phyloP scores from a whole-genome alignment of 2,888 invertebrate genomes.

The Caenorhabditis angaria region DNA sequence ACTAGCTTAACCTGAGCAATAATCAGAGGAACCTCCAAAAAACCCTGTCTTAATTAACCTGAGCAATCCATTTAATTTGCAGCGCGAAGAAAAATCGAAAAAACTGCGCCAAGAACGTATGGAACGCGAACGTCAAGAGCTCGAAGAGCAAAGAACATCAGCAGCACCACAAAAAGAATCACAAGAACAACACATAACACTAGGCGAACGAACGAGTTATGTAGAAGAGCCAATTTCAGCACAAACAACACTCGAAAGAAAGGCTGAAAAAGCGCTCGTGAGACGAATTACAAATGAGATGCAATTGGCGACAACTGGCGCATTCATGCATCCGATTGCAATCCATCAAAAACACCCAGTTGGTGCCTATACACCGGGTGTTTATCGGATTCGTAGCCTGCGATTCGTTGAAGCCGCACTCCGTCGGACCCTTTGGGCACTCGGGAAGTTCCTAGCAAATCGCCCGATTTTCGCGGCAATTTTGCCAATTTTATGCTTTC shows the following conservation, averaged over 20 bases:
- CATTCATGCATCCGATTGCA: slow-evolving; percentile 55
- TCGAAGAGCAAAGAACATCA: slow-evolving; percentile 24
- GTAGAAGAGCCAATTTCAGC: slow-evolving; percentile 55
- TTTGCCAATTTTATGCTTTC: slow-evolving; percentile 21
- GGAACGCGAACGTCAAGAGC: slow-evolving; percentile 35
- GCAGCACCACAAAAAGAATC: neutral
- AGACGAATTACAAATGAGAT: slow-evolving; percentile 51
- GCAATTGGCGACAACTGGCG: slow-evolving; percentile 59
- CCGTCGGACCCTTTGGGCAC: slow-evolving; percentile 60
- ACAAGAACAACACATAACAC: slow-evolving; percentile 20
- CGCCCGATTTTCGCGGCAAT: slow-evolving; percentile 8
- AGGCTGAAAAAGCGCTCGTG: slow-evolving; percentile 53
- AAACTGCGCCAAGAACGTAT: slow-evolving; percentile 32
- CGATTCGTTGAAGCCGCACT: slow-evolving; percentile 60
- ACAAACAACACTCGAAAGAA: slow-evolving; percentile 45
- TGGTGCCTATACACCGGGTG: slow-evolving; percentile 51
- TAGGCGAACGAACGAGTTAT: slow-evolving; percentile 51
- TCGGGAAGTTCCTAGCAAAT: slow-evolving; percentile 66
- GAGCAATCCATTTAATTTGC: slow-evolving; percentile 14
- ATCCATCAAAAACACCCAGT: slow-evolving; percentile 38
- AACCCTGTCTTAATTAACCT: no score
- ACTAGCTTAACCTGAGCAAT: no score
- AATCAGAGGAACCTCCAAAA: no score
- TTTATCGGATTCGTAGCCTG: slow-evolving; percentile 53
- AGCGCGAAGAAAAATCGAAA: slow-evolving; percentile 41